These are phyloP conservation scores for Albula glossodonta DNA, from an alignment of 2,113 vertebrate species.

Conservation along the genomic window DNA sequence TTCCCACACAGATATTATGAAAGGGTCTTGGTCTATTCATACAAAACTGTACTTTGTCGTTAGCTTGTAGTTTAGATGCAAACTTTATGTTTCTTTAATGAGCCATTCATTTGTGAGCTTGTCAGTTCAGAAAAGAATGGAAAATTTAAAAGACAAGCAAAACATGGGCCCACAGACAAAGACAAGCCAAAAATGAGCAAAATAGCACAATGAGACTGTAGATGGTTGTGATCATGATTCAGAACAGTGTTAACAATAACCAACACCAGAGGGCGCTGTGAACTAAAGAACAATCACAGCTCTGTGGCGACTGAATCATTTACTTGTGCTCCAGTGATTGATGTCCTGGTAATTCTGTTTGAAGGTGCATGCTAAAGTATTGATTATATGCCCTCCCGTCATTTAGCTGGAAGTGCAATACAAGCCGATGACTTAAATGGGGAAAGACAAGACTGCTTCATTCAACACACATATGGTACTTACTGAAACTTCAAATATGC, in stretches of 20 bases:
- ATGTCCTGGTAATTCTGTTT: conserved; percentile 11
- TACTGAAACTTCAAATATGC: no score
- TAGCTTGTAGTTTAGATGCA: no score
- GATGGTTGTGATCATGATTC: no score
- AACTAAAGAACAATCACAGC: not conserved
- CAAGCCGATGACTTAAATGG: not conserved
- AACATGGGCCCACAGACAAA: not conserved
- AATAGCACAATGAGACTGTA: not conserved
- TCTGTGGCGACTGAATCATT: not conserved
- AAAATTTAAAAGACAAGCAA: not conserved
- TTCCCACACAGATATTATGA: not conserved
- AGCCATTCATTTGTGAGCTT: not conserved
- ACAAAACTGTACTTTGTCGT: not conserved
- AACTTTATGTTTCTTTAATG: not conserved
- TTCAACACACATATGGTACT: not conserved
- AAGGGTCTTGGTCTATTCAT: not conserved
- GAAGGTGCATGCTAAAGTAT: conserved; percentile 33
- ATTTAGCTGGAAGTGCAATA: conserved; percentile 13
- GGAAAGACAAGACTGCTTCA: not conserved
- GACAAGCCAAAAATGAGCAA: no score
- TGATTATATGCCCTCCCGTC: conserved; percentile 5
- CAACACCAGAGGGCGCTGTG: conserved; percentile 14
- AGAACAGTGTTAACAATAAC: no score
- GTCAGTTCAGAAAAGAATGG: no score
- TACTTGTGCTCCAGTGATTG: not conserved